phyloP scores from a whole-genome alignment of 2,113 vertebrate genomes.

The Leucoraja erinaceus region DNA sequence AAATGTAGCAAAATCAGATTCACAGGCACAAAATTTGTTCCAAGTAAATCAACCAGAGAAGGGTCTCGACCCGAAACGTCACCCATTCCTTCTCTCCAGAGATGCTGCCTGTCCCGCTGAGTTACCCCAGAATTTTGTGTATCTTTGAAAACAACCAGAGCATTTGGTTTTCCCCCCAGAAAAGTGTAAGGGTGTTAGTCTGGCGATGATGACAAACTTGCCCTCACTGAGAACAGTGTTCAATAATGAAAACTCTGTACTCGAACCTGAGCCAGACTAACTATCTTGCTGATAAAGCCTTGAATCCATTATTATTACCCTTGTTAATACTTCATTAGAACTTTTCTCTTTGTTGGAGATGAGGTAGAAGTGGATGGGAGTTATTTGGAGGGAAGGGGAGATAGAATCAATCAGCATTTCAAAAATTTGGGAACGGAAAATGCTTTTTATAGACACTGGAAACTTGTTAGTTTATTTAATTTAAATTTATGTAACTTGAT shows the following conservation, averaged over 20 bases:
- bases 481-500: neutral
- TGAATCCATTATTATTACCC: neutral
- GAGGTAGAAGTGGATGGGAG: too few relatives aligned
- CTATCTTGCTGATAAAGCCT: neutral
- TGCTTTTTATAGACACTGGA: too few relatives aligned
- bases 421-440: neutral
- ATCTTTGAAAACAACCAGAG: neutral
- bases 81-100: too few relatives aligned
- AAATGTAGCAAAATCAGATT: neutral
- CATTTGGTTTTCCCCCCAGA: neutral
- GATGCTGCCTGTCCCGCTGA: too few relatives aligned
- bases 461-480: neutral
- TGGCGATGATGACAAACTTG: slow-evolving; percentile 17
- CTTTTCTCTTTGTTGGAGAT: neutral
- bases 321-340: too few relatives aligned
- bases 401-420: neutral
- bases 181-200: neutral
- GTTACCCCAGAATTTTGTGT: too few relatives aligned
- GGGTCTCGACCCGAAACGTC: too few relatives aligned
- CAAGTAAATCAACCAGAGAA: too few relatives aligned
- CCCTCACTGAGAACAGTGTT: slow-evolving; percentile 5
- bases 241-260: neutral
- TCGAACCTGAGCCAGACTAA: slow-evolving; percentile 16
- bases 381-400: neutral
- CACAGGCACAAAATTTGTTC: neutral